Evolutionary conservation across 2,888 invertebrate genomes (phyloP).

Genomic region (Neoaliturus tenellus): DNA sequence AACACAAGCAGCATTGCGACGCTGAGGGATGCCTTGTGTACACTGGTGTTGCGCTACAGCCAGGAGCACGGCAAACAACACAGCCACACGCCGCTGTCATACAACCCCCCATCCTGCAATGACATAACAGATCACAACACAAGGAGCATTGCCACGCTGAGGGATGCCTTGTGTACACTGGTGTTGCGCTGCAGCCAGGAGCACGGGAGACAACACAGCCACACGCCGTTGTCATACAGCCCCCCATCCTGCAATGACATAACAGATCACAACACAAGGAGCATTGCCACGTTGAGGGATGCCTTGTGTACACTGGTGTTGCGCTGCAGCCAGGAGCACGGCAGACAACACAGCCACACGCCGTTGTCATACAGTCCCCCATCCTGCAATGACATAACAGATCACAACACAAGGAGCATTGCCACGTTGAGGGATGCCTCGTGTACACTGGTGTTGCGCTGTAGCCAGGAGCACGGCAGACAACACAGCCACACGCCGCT

Average conservation of each 20-base stretch:
- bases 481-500: constrained; percentile 74
- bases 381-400: constrained; percentile 6
- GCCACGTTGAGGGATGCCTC: constrained; percentile 73
- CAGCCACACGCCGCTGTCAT: constrained; percentile 71
- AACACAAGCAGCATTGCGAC: constrained; percentile 70
- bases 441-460: constrained; percentile 77
- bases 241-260: constrained; percentile 68
- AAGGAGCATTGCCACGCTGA: constrained; percentile 72
- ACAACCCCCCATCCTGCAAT: constrained; percentile 70
- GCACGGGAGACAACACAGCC: constrained; percentile 76
- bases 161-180: constrained; percentile 76
- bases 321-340: constrained; percentile 76
- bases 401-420: constrained; percentile 70
- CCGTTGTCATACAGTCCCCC: constrained; percentile 71
- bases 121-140: constrained; percentile 73
- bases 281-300: constrained; percentile 73
- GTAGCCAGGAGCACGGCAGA: constrained; percentile 76
- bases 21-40: constrained; percentile 78
- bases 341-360: constrained; percentile 75
- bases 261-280: background rate
- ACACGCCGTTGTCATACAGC: constrained; percentile 72
- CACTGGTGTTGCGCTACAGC: constrained; percentile 76
- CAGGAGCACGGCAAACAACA: constrained; percentile 78
- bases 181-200: constrained; percentile 76
- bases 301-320: constrained; percentile 77